These are phyloP conservation scores for Brevimyrus niger DNA, from an alignment of 2,113 vertebrate genomes.

Conservation along the genomic window DNA sequence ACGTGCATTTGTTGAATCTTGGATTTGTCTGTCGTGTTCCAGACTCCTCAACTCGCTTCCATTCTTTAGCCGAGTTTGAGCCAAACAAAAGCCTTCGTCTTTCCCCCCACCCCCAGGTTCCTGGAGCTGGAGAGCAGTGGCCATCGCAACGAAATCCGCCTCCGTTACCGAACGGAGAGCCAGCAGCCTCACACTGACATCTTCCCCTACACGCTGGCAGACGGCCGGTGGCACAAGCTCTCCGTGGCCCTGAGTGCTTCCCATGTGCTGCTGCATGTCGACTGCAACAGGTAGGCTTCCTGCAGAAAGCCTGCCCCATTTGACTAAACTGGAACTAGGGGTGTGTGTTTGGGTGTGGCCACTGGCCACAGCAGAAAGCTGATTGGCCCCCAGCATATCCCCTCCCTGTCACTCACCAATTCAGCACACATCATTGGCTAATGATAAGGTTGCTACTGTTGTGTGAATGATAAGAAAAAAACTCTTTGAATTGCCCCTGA, in stretches of 20 bases:
- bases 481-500: neutral
- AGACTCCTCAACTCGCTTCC: neutral
- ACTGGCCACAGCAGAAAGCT: neutral
- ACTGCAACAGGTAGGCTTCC: conserved; percentile 88
- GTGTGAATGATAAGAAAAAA: neutral
- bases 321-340: neutral
- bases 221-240: conserved; percentile 92
- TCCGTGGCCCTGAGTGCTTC: conserved; percentile 90
- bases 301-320: neutral
- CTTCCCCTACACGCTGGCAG: conserved; percentile 90
- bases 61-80: neutral
- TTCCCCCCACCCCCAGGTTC: conserved; percentile 62
- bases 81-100: neutral
- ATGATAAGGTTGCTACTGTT: neutral
- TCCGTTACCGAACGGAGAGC: conserved; percentile 82
- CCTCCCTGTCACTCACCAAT: neutral
- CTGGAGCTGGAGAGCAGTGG: conserved; percentile 95
- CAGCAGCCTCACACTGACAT: conserved; percentile 84
- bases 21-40: neutral
- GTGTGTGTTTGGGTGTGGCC: neutral
- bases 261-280: conserved; percentile 83
- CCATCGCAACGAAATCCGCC: conserved; percentile 87
- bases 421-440: neutral
- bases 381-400: neutral
- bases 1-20: neutral